Evolutionary conservation across 1,140 invertebrate species (phyloP).

Genomic region (Lepidurus arcticus): DNA sequence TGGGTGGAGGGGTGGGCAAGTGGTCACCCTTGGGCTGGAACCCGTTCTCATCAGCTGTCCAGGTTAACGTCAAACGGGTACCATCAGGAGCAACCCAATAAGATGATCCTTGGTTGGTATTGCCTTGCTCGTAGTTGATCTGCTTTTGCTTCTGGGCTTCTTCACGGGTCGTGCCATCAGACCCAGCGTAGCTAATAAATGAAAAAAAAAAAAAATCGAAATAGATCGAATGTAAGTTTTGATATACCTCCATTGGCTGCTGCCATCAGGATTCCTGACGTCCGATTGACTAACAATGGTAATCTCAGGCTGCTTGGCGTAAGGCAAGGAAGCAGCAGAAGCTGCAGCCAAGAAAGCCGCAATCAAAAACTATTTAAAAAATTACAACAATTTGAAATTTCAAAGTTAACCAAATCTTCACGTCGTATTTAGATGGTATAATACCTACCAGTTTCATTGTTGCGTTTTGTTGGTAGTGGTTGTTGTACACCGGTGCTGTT

Average conservation of each 20-base stretch:
- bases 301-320: conserved; percentile 26
- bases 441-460: not conserved
- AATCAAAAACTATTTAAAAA: conserved; percentile 28
- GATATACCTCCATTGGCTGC: conserved; percentile 23
- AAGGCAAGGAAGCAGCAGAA: conserved; percentile 30
- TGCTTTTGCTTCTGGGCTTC: conserved; percentile 40
- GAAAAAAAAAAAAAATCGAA: not conserved
- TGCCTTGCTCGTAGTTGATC: conserved; percentile 50
- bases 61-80: conserved; percentile 35
- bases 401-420: not conserved
- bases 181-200: conserved; percentile 29
- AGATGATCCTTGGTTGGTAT: conserved; percentile 44
- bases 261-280: conserved; percentile 11
- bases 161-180: conserved; percentile 33
- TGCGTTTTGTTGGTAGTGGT: not conserved
- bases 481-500: conserved; percentile 45
- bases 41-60: conserved; percentile 39
- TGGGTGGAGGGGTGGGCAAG: conserved; percentile 36
- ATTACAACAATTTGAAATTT: conserved; percentile 28
- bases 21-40: conserved; percentile 40
- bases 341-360: conserved; percentile 32
- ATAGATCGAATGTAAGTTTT: not conserved
- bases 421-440: not conserved
- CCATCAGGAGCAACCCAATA: conserved; percentile 39
- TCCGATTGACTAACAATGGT: conserved; percentile 33